Evolutionary conservation across 2,113 vertebrate species (phyloP), one percentile per base, ranked within the genome.

Genomic region (Myodes glareolus): DNA sequence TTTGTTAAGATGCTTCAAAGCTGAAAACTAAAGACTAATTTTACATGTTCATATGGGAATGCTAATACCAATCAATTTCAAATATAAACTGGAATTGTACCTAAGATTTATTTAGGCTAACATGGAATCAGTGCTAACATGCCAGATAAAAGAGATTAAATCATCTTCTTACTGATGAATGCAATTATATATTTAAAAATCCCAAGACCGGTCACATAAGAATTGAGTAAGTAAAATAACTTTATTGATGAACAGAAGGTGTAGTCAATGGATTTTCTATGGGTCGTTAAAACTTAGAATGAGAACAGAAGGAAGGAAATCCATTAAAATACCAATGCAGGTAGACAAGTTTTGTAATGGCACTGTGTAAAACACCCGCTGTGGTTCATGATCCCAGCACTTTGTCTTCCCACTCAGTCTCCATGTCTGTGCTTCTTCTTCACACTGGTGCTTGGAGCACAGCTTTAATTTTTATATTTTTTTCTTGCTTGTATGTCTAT

Each of bases 61-160:
- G n/a, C 3, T 88, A 81, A 47, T 47, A 50, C 17, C 47, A 36
- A 78, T 55, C 89, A 78, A 87, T 50, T 47, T 72, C 21, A 75
- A 91, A 19, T 81, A 82, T 58, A 75, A 58, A 36, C 23, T 90
- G 70, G 1, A 19, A 21, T 70, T 91, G 1, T 70, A 77, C 70
- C 17, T 42, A 93, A 87, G 23, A 58, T 88, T 91, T 94, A 70
- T 88, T 93, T 78, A 91, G 50, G 82, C n/a, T 16, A 80, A 63
- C 11, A 72, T 78, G 5, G 1, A 52, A 88, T 78, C 12, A 58
- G n/a, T 67, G 11, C 19, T 58, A 52, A 77, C 68, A 77, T 93
- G 33, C 1, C 29, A 12, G 55, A 61, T 87, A 68, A 58, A 77
- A n/a, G 36, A 58, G 21, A 61, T 61, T 75, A 97, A 84, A 55